Evolutionary conservation across 1,140 invertebrate genomes (phyloP).

Genomic region (Drosophila sechellia): DNA sequence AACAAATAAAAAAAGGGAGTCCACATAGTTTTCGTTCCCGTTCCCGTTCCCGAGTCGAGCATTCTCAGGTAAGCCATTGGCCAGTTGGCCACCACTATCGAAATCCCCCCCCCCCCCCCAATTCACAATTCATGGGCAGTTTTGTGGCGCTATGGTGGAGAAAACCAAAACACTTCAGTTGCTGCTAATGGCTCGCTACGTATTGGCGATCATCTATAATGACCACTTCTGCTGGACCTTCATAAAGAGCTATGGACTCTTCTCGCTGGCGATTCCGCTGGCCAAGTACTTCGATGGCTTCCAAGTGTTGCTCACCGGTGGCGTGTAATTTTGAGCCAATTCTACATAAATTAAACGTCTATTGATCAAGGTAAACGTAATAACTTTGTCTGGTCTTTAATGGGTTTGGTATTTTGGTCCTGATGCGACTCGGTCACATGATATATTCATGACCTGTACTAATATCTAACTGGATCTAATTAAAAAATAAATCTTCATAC

Average conservation of each 20-base stretch:
- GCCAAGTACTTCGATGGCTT: slow-evolving; percentile 11
- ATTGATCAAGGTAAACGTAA: background rate
- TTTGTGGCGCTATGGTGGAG: slow-evolving; percentile 6
- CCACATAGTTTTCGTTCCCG: background rate
- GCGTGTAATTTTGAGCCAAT: background rate
- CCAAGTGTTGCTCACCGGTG: slow-evolving; percentile 4
- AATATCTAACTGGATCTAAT: no score
- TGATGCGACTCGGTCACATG: background rate
- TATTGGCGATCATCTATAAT: slow-evolving; percentile 28
- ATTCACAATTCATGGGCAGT: background rate
- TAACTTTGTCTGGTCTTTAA: background rate
- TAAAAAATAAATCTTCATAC: no score
- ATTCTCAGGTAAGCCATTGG: slow-evolving; percentile 4
- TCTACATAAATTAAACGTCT: slow-evolving; percentile 6
- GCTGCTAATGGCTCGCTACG: background rate
- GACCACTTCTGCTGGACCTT: slow-evolving; percentile 45
- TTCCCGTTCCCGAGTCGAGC: background rate
- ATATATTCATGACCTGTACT: no score
- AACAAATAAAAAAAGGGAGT: background rate
- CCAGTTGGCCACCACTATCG: background rate
- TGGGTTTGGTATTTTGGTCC: background rate
- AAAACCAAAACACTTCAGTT: background rate
- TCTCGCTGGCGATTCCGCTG: slow-evolving; percentile 34
- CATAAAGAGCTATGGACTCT: slow-evolving; percentile 53
- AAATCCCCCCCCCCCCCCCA: no score